Evolutionary conservation across 2,113 vertebrate species (phyloP).

Genomic region (Chaenogobius annularis): DNA sequence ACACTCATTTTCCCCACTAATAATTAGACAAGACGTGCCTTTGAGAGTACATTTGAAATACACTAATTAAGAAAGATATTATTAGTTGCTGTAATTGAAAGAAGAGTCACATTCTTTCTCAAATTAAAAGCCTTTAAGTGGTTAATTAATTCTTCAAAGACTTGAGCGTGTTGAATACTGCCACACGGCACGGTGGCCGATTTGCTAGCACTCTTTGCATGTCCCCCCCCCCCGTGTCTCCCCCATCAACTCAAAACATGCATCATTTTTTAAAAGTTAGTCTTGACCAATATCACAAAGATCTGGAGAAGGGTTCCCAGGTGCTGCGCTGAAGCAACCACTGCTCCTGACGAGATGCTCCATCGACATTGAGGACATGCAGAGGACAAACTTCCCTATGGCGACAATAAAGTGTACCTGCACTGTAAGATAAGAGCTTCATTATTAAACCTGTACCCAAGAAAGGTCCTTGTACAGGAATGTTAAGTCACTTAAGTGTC

Average conservation of each 20-base stretch:
- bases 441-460: neutral
- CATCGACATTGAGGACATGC: too few relatives aligned
- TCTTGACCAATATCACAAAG: too few relatives aligned
- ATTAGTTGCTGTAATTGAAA: constrained; percentile 18
- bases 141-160: constrained; percentile 28
- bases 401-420: too few relatives aligned
- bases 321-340: too few relatives aligned
- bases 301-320: too few relatives aligned
- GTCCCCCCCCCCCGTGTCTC: too few relatives aligned
- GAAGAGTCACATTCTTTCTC: constrained; percentile 1
- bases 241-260: too few relatives aligned
- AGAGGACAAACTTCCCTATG: neutral
- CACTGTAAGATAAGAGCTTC: neutral
- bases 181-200: too few relatives aligned
- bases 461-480: neutral
- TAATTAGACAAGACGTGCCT: neutral
- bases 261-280: too few relatives aligned
- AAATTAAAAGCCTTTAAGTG: constrained; percentile 6
- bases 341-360: too few relatives aligned
- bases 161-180: constrained; percentile 2
- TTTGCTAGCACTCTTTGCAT: too few relatives aligned
- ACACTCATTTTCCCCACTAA: neutral
- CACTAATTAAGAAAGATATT: neutral
- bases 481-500: too few relatives aligned
- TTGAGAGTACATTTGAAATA: neutral